Percentiles rank a stretch among this genome's conserved stretches.
Conservation (phyloP, 2,797 vertebrate genomes). For the Cryptoprocta ferox region DNA sequence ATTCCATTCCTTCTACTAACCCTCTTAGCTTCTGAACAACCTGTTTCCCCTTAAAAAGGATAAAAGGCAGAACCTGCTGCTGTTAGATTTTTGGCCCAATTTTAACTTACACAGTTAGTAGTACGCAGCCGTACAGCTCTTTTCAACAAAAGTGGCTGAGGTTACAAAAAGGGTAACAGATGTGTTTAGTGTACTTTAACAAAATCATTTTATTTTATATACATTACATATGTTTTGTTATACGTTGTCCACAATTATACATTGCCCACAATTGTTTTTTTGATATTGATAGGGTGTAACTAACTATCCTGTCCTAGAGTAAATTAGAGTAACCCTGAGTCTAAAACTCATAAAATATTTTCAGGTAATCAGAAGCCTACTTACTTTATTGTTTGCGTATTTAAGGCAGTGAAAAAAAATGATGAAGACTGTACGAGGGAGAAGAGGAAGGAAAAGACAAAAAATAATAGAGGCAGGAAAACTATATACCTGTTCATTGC, state of each 20-base stretch:
- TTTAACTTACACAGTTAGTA: slow-evolving; percentile 54
- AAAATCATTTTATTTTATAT: not conserved
- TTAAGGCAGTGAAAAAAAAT: slow-evolving; percentile 1
- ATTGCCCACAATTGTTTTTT: not conserved
- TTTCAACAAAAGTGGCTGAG: slow-evolving; percentile 48
- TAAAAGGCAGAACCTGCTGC: slow-evolving; percentile 29
- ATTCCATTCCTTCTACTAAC: not conserved
- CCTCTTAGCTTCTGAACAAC: slow-evolving; percentile 51
- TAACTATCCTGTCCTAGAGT: not conserved
- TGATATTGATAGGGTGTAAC: not conserved
- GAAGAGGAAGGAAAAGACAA: not conserved
- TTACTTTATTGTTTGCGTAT: not conserved
- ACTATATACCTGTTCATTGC: not conserved
- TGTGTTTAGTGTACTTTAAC: not conserved
- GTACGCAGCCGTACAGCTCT: not conserved
- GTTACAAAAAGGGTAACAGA: not conserved
- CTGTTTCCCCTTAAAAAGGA: slow-evolving; percentile 52
- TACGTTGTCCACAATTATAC: not conserved
- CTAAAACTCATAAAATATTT: slow-evolving; percentile 57
- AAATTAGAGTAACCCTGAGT: not conserved
- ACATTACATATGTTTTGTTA: not conserved
- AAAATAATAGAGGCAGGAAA: not conserved
- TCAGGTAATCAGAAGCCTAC: slow-evolving; percentile 24
- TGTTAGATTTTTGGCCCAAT: slow-evolving; percentile 13
- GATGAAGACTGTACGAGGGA: not conserved